Conservation (phyloP, 2,797 vertebrate genomes). For the Propithecus deckenii region DNA sequence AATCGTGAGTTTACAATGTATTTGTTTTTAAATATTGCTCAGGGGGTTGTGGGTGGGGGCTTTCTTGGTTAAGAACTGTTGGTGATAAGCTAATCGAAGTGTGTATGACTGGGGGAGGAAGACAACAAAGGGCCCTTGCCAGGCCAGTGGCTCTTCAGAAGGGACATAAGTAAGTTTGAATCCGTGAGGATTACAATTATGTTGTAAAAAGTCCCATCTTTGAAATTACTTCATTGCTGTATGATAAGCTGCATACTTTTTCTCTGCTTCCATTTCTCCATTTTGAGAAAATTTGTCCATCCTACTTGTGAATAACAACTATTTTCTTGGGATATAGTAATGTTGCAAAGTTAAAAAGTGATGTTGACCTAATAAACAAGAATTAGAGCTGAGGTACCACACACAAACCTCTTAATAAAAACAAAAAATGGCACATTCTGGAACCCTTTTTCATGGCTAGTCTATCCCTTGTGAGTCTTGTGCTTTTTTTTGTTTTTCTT, state of each 20-base stretch:
- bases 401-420: not conserved
- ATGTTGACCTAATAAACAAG: not conserved
- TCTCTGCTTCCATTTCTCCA: not conserved
- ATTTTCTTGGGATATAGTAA: not conserved
- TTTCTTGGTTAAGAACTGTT: not conserved
- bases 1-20: not conserved
- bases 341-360: not conserved
- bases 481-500: not conserved
- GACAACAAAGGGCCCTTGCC: not conserved
- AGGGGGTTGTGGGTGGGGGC: not conserved
- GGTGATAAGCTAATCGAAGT: not conserved
- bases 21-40: not conserved
- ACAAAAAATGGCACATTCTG: not conserved
- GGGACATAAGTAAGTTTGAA: not conserved
- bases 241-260: not conserved
- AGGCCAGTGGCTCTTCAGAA: not conserved
- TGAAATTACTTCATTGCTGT: slow-evolving; percentile 12
- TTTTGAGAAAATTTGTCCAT: not conserved
- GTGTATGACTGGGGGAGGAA: not conserved
- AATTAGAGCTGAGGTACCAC: not conserved
- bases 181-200: not conserved
- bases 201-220: not conserved
- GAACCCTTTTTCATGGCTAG: not conserved
- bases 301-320: not conserved
- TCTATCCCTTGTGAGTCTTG: not conserved